Percentiles rank a stretch among this genome's conserved stretches.
phyloP scores from a whole-genome alignment of 2,797 vertebrate genomes.

The Alauda arvensis region DNA sequence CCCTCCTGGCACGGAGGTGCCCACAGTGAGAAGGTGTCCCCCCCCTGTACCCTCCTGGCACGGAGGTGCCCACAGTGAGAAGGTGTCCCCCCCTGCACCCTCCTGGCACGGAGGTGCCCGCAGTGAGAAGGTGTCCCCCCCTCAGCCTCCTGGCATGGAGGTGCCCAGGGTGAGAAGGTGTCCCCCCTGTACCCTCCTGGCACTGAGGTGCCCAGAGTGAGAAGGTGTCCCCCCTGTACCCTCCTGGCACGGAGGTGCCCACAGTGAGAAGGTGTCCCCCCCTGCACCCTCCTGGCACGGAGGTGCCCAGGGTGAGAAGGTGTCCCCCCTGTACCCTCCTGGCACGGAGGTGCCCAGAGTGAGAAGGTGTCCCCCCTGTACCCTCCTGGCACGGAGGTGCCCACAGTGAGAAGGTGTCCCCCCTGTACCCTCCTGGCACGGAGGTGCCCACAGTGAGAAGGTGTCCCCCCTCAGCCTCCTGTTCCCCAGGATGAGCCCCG shows the following conservation, averaged over 20 bases:
- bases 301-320: accelerated
- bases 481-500: background rate
- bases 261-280: background rate
- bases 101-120: accelerated
- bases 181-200: too few species aligned
- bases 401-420: accelerated
- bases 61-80: accelerated
- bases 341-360: accelerated
- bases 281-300: too few species aligned
- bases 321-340: accelerated
- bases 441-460: accelerated
- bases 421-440: accelerated
- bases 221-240: too few species aligned
- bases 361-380: background rate
- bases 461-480: too few species aligned
- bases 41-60: too few species aligned
- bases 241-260: accelerated
- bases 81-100: too few species aligned
- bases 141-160: accelerated
- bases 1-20: accelerated
- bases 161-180: accelerated
- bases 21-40: accelerated
- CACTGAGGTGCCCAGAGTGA: accelerated
- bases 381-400: accelerated
- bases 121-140: background rate